These are phyloP conservation scores for Ditula angustiorana DNA, from an alignment of 2,888 invertebrate species.

Conservation along the genomic window DNA sequence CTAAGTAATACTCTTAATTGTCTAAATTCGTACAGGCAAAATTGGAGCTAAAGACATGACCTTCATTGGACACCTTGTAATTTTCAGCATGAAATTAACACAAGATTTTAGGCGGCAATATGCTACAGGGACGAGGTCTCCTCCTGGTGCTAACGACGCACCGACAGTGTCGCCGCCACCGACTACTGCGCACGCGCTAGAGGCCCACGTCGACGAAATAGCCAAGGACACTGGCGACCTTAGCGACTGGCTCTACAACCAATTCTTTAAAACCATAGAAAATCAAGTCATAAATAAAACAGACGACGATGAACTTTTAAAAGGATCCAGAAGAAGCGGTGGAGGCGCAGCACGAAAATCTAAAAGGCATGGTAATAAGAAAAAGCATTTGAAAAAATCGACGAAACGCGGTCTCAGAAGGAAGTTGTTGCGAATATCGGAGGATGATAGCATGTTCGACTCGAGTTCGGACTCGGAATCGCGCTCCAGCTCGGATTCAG, in stretches of 20 bases:
- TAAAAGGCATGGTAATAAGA: slow-evolving; percentile 45
- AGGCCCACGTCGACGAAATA: slow-evolving; percentile 60
- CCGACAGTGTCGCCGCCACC: slow-evolving; percentile 44
- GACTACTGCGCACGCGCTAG: slow-evolving; percentile 49
- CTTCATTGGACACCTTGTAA: not conserved
- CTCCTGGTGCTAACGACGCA: slow-evolving; percentile 23
- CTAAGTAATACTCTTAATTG: slow-evolving; percentile 60
- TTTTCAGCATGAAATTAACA: slow-evolving; percentile 66
- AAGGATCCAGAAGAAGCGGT: slow-evolving; percentile 62
- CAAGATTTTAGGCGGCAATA: slow-evolving; percentile 58
- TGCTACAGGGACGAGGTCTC: not conserved
- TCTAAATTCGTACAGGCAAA: not conserved
- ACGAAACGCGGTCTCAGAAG: slow-evolving; percentile 57
- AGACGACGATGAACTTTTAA: slow-evolving; percentile 47
- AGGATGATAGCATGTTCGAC: slow-evolving; percentile 74
- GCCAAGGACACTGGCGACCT: slow-evolving; percentile 70
- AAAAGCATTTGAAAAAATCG: slow-evolving; percentile 49
- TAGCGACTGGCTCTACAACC: slow-evolving; percentile 78
- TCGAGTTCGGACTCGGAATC: slow-evolving; percentile 51
- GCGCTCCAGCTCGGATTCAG: slow-evolving; percentile 42
- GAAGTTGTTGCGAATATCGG: slow-evolving; percentile 69
- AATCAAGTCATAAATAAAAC: slow-evolving; percentile 75
- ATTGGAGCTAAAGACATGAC: not conserved
- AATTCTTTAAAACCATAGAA: slow-evolving; percentile 79
- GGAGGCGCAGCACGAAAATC: slow-evolving; percentile 17